These are phyloP conservation scores for Cryptus armator DNA, from an alignment of 2,888 invertebrate genomes.

Conservation along the genomic window DNA sequence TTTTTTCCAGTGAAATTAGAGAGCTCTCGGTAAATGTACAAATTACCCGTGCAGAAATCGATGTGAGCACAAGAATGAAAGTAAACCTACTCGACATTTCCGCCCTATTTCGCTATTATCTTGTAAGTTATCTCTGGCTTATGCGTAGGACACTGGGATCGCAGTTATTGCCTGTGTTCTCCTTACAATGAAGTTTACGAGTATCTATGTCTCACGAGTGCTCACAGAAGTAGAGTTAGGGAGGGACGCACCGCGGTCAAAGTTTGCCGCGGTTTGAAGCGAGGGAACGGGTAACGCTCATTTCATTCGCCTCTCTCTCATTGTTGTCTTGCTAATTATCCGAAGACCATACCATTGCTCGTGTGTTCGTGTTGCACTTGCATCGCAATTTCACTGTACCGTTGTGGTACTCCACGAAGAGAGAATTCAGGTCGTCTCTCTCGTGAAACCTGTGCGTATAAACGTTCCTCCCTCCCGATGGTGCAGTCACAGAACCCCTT, in stretches of 20 bases:
- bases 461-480: neutral
- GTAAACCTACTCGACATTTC: neutral
- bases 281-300: neutral
- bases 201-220: constrained; percentile 13
- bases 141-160: constrained; percentile 13
- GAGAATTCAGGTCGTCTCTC: neutral
- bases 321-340: constrained; percentile 54
- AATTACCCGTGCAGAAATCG: neutral
- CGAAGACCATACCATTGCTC: constrained; percentile 13
- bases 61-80: neutral
- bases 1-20: neutral
- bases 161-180: neutral
- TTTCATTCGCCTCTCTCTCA: constrained; percentile 18
- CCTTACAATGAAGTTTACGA: constrained; percentile 19
- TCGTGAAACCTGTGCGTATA: constrained; percentile 19
- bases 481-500: constrained; percentile 8
- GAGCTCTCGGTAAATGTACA: neutral
- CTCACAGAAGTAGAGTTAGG: neutral
- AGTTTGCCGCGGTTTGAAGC: constrained; percentile 24
- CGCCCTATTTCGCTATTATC: too few relatives aligned
- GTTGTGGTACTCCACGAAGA: constrained; percentile 14
- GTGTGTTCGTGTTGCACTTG: constrained; percentile 43
- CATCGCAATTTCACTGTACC: constrained; percentile 29
- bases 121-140: neutral
- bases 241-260: constrained; percentile 4